Percentiles rank a stretch among this genome's conserved stretches.
Evolutionary conservation across 2,113 vertebrate genomes (phyloP).

Genomic region (Brachyhypopomus occidentalis): DNA sequence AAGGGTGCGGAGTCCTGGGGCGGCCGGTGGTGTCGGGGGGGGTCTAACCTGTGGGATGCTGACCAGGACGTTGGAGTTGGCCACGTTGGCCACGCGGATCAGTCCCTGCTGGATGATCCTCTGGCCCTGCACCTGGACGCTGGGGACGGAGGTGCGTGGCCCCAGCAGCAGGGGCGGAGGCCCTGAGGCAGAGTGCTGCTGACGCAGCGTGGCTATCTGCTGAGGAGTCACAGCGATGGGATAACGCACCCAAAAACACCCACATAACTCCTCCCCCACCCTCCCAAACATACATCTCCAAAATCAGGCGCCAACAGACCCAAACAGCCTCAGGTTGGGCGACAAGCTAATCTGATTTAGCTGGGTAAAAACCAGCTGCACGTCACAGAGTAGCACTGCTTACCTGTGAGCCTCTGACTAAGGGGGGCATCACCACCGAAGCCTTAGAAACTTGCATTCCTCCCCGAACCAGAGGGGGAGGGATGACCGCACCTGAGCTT

Average conservation of each 20-base stretch:
- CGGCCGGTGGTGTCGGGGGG: no score
- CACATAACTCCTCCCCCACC: no score
- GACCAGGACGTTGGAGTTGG: conserved; percentile 88
- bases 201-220: conserved; percentile 91
- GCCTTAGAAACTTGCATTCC: conserved; percentile 88
- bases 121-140: conserved; percentile 93
- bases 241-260: conserved; percentile 57
- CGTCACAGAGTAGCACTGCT: not conserved
- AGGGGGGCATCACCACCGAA: conserved; percentile 88
- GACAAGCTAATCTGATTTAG: no score
- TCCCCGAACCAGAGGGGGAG: conserved; percentile 91
- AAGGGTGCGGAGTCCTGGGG: no score
- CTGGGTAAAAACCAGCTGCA: not conserved
- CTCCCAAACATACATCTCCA: no score
- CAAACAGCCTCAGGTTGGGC: not conserved
- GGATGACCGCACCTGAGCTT: conserved; percentile 87
- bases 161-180: conserved; percentile 92
- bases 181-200: conserved; percentile 88
- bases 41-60: conserved; percentile 82
- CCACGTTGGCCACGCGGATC: conserved; percentile 92
- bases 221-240: conserved; percentile 82
- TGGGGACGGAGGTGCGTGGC: conserved; percentile 89
- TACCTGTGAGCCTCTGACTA: conserved; percentile 95
- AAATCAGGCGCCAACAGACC: conserved; percentile 6
- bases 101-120: conserved; percentile 96